Evolutionary conservation across 2,113 vertebrate genomes (phyloP).

Genomic region (Planiliza haematocheilus): DNA sequence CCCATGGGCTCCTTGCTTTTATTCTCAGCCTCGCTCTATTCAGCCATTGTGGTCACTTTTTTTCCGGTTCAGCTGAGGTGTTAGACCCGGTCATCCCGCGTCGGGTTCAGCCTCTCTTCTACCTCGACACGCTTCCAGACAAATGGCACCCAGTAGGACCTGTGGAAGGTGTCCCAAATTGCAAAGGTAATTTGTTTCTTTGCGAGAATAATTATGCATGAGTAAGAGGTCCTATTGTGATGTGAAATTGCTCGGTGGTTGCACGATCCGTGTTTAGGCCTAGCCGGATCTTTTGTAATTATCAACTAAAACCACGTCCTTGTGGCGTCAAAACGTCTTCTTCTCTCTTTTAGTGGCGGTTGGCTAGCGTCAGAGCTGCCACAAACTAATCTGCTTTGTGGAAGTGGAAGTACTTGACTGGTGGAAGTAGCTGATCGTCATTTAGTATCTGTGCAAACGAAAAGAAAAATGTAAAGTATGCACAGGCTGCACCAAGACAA

Average conservation of each 20-base stretch:
- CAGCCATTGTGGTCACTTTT: constrained; percentile 56
- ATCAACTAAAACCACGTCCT: no score
- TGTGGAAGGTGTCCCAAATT: constrained; percentile 61
- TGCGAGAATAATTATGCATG: constrained; percentile 53
- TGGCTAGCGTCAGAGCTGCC: no score
- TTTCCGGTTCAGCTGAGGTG: constrained; percentile 57
- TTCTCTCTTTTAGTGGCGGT: no score
- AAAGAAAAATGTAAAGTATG: no score
- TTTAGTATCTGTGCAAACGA: no score
- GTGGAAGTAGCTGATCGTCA: no score
- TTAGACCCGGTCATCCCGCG: constrained; percentile 42
- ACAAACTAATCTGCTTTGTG: no score
- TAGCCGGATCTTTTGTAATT: no score
- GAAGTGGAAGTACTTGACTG: no score
- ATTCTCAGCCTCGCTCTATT: constrained; percentile 36
- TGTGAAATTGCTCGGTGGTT: constrained; percentile 59
- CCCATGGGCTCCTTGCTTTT: constrained; percentile 46
- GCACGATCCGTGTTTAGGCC: constrained; percentile 37
- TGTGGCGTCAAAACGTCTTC: no score
- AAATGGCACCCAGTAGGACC: constrained; percentile 53
- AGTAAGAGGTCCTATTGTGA: constrained; percentile 65
- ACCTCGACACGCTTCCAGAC: constrained; percentile 16
- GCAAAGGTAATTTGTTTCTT: constrained; percentile 72
- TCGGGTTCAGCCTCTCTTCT: constrained; percentile 46
- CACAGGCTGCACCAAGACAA: no score